Percentiles rank a stretch among this genome's conserved stretches.
Conservation (phyloP, 2,113 vertebrate genomes). For the Mus spicilegus region DNA sequence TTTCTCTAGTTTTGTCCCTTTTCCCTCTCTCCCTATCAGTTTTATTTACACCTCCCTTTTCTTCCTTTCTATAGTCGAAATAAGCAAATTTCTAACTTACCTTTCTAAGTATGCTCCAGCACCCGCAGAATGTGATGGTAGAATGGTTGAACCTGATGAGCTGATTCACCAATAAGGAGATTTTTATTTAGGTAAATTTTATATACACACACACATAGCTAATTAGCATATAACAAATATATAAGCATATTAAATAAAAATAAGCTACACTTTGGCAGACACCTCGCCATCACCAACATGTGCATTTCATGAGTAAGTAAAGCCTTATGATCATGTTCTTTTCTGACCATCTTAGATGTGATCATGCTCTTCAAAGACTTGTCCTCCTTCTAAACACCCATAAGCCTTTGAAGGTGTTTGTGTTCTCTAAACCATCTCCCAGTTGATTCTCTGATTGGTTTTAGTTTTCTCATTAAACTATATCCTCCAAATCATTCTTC, state of each 20-base stretch:
- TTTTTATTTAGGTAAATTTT: neutral
- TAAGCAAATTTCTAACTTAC: neutral
- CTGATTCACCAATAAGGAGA: constrained; percentile 3
- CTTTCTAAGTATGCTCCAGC: neutral
- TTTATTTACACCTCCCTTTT: neutral
- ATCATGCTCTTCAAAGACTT: neutral
- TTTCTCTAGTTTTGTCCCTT: neutral
- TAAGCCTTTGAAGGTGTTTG: neutral
- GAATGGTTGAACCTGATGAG: neutral
- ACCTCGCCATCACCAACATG: neutral
- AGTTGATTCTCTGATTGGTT: neutral
- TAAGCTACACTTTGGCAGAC: neutral
- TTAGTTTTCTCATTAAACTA: constrained; percentile 7
- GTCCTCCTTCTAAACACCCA: neutral
- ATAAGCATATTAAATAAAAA: neutral
- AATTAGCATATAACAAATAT: too few species aligned
- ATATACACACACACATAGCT: too few species aligned
- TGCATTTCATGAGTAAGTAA: constrained; percentile 40
- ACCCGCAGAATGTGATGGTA: neutral
- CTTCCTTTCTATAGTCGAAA: neutral
- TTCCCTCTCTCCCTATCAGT: neutral
- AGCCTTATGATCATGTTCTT: neutral
- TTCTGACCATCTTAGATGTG: neutral
- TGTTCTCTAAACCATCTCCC: neutral
- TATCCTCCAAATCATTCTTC: constrained; percentile 4